Base-by-base conservation (phyloP, 2,888 invertebrate genomes). In the Lymantria monacha region DNA sequence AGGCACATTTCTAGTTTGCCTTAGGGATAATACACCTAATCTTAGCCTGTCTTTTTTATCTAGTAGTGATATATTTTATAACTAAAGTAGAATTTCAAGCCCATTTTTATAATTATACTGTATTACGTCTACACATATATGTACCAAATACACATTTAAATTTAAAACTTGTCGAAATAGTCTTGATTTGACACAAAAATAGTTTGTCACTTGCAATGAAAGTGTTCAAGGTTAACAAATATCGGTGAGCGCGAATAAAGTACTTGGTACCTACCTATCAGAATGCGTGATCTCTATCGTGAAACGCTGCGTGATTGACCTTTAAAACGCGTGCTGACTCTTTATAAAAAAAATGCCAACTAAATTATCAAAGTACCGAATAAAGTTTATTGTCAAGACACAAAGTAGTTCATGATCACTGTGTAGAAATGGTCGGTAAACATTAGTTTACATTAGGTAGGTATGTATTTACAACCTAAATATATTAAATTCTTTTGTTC, bases 291-390 rank as follows among this genome's bases (percentile, higher is more conserved):
- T 61, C 64, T 56, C 50, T 60, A 55, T 64, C 60, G 57, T 47
- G 55, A 59, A 61, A 66, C 52, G 36, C 62, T 68, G 69, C 69
- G 72, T 72, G 75, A 57, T 60, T 69, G 75, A 72, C 76, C 76
- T 75, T 60, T 58, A 52, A 44, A 48, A 56, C 63, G 59, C 64
- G 69, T 68, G 69, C 51, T 52, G 60, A 61, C 48, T 59, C 46
- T 59, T 56, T 60, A 43, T 52, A 54, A 54, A 51, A 51, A 65
- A 46, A 45, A 44, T 56, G 14, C 14, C 7, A 37, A 42, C 22
- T 38, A 38, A 38, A 38, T 38, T 12, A 54, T 54, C 22, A 51
- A 57, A 63, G 51, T 59, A 50, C 51, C 53, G 37, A 59, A 55
- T 57, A 50, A 56, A 61, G 46, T 52, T 42, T 59, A 51, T 49